Base-by-base conservation (phyloP, 2,888 invertebrate genomes). In the Stegophylla sp. region DNA sequence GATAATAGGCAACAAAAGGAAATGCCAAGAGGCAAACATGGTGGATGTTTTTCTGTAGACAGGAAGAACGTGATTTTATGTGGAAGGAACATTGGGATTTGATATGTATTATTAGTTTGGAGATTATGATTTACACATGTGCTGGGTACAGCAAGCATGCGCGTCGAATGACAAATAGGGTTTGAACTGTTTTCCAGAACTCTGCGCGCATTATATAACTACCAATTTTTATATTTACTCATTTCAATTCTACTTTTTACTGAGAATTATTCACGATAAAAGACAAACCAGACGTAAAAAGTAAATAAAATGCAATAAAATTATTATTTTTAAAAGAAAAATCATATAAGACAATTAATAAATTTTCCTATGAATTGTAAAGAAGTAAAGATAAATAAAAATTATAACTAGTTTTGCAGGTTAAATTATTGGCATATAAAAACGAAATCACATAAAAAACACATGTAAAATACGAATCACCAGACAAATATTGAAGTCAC, bases 91-190 rank as follows among this genome's bases (percentile, higher is more conserved):
- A 28, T 67, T 13, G 45, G 13, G 59, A 53, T 59, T 67, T 53
- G 56, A n/a, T 34, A 15, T 45, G 28, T 53, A 66, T 64, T 77
- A 77, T 69, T 77, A 67, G 67, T 77, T 56, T 45, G 67, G 56
- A 69, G 67, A 66, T 77, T 77, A 77, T 69, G 77, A 77, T 69
- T 45, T 77, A 67, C 67, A 77, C 77, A 69, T 59, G 59, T 69
- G 59, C 23, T 7, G 41, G 51, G 26, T 28, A 56, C 28, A n/a
- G 4, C 48, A 59, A 20, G 67, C 66, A 59, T 77, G 77, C 56
- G 67, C 67, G 20, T 69, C 59, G 77, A 77, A 77, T 77, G 77
- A 77, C 67, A 77, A 77, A 69, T 77, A 77, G 77, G 77, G 56
- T 69, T 59, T 23, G 34, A 77, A 59, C 77, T 34, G 77, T 77